These are phyloP conservation scores for Lerista edwardsae DNA, from an alignment of 2,797 vertebrate species.

Conservation along the genomic window DNA sequence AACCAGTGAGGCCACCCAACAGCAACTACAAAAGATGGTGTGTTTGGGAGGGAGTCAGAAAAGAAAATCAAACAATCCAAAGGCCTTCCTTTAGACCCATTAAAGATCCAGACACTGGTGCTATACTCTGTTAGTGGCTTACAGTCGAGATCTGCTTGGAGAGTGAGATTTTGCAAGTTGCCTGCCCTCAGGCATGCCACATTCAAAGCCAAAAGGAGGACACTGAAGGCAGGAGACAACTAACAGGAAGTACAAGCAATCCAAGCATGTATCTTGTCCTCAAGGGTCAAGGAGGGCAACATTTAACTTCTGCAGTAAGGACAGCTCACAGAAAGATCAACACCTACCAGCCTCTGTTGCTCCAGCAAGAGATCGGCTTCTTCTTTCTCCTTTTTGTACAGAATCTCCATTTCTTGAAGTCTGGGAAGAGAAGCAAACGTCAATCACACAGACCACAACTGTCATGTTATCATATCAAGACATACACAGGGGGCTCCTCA, in stretches of 20 bases:
- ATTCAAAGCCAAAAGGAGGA: background rate
- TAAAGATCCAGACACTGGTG: slow-evolving; percentile 26
- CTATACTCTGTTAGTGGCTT: slow-evolving; percentile 33
- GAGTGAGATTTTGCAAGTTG: background rate
- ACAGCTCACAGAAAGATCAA: slow-evolving; percentile 42
- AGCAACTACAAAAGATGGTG: slow-evolving; percentile 47
- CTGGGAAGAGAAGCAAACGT: slow-evolving; percentile 70
- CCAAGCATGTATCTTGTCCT: slow-evolving; percentile 56
- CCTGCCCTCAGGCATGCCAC: background rate
- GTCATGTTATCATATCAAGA: background rate
- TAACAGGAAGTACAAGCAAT: slow-evolving; percentile 57
- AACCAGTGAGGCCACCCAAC: slow-evolving; percentile 52
- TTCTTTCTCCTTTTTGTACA: slow-evolving; percentile 98
- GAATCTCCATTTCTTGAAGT: slow-evolving; percentile 98
- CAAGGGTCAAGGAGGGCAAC: slow-evolving; percentile 54
- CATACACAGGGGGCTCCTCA: background rate
- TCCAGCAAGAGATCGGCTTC: slow-evolving; percentile 97
- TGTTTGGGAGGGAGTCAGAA: background rate
- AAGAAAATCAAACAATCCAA: slow-evolving; percentile 17
- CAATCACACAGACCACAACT: background rate
- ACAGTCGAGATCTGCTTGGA: background rate
- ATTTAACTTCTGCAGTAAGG: slow-evolving; percentile 56
- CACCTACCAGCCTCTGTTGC: slow-evolving; percentile 96
- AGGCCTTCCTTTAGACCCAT: slow-evolving; percentile 41
- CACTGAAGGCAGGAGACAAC: slow-evolving; percentile 49